These are phyloP conservation scores for Ommatoiulus sabulosus DNA, from an alignment of 2,888 invertebrate genomes.

Conservation along the genomic window DNA sequence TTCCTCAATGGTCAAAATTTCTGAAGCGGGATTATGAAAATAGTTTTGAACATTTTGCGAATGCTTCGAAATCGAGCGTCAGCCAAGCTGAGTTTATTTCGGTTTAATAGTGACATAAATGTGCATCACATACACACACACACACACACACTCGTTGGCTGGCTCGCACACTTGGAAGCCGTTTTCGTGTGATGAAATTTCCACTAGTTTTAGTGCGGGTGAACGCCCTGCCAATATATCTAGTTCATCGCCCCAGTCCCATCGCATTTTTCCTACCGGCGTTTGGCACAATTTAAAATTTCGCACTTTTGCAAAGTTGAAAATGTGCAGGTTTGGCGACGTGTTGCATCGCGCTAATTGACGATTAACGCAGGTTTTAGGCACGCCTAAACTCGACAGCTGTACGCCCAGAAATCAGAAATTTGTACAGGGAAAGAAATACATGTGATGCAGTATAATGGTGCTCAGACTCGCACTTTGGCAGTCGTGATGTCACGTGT, in stretches of 20 bases:
- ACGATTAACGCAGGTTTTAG: no score
- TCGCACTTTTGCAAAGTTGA: not conserved
- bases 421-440: no score
- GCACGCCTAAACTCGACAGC: no score
- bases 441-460: no score
- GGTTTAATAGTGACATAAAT: not conserved
- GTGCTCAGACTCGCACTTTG: no score
- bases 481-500: no score
- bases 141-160: not conserved
- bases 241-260: not conserved
- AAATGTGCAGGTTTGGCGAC: not conserved
- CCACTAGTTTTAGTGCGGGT: not conserved
- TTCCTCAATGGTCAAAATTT: not conserved
- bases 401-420: no score
- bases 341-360: not conserved
- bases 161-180: not conserved
- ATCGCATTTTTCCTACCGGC: not conserved
- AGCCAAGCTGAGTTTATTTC: not conserved
- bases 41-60: no score
- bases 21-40: not conserved
- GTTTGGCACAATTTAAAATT: constrained; percentile 1
- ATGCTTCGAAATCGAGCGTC: not conserved
- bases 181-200: not conserved
- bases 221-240: not conserved
- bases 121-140: not conserved